Evolutionary conservation across 2,113 vertebrate genomes (phyloP).

Genomic region (Chaetodon auriga): DNA sequence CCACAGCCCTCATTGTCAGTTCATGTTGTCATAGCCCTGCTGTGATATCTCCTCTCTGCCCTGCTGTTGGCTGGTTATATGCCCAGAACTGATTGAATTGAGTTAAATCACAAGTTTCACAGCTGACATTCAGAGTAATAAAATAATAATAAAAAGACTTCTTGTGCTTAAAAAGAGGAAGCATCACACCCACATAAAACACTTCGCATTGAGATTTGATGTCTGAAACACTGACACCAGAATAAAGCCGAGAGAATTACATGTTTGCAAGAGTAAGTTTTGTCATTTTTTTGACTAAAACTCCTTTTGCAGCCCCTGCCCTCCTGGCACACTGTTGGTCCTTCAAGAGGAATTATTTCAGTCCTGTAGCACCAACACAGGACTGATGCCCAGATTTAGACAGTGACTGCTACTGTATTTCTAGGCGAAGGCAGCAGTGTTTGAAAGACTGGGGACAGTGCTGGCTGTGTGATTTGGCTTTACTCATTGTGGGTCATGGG

Average conservation of each 20-base stretch:
- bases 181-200: neutral
- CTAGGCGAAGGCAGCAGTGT: constrained; percentile 5
- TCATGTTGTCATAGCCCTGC: constrained; percentile 1
- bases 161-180: neutral
- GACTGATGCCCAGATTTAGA: constrained; percentile 33
- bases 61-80: constrained; percentile 1
- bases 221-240: neutral
- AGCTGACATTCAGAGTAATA: neutral
- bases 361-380: neutral
- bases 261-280: neutral
- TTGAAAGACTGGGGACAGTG: constrained; percentile 43
- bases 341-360: constrained; percentile 6
- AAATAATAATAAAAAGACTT: neutral
- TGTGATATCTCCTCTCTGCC: neutral
- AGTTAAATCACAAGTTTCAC: neutral
- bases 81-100: neutral
- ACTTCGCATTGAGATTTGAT: neutral
- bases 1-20: neutral
- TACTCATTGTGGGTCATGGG: constrained; percentile 69
- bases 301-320: neutral
- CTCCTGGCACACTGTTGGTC: neutral
- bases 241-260: neutral
- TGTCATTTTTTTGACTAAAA: neutral
- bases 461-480: constrained; percentile 53
- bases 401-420: constrained; percentile 51